phyloP scores from a whole-genome alignment of 2,888 invertebrate species.

The Drosophila monieri region DNA sequence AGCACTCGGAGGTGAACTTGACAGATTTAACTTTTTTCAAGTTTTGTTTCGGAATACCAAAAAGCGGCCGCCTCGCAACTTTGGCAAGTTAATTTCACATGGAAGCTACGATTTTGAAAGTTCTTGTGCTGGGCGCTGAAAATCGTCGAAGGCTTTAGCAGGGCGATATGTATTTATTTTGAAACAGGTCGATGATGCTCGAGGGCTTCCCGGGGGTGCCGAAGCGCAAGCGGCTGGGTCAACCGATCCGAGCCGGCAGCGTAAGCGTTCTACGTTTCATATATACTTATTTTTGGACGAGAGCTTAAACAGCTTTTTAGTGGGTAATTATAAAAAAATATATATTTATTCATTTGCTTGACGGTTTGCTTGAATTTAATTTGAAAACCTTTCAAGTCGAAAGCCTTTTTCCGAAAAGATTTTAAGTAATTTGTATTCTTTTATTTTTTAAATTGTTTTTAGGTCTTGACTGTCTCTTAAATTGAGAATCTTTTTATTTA shows the following conservation, averaged over 20 bases:
- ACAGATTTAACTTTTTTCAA: slow-evolving; percentile 78
- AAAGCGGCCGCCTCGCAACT: slow-evolving; percentile 58
- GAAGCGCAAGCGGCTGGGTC: neutral
- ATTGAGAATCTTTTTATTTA: too few species aligned
- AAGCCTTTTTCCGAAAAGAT: neutral
- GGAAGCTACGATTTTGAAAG: slow-evolving; percentile 82
- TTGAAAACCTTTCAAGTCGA: neutral
- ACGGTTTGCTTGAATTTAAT: slow-evolving; percentile 17
- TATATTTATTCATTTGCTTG: slow-evolving; percentile 20
- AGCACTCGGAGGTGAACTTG: slow-evolving; percentile 75
- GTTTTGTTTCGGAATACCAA: slow-evolving; percentile 70
- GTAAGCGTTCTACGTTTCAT: slow-evolving; percentile 52
- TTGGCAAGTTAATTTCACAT: slow-evolving; percentile 77
- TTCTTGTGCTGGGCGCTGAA: slow-evolving; percentile 83
- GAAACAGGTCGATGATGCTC: slow-evolving; percentile 43
- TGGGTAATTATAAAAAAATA: slow-evolving; percentile 17
- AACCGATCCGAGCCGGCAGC: slow-evolving; percentile 34
- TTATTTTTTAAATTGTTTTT: too few species aligned
- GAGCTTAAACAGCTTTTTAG: slow-evolving; percentile 72
- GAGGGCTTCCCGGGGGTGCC: slow-evolving; percentile 1
- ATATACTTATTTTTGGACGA: slow-evolving; percentile 37
- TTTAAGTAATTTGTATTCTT: too few species aligned
- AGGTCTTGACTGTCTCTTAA: too few species aligned
- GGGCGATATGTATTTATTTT: slow-evolving; percentile 70
- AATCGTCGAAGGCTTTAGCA: slow-evolving; percentile 81